Conservation (phyloP, 2,797 vertebrate species). For the Sebastes ruberrimus region DNA sequence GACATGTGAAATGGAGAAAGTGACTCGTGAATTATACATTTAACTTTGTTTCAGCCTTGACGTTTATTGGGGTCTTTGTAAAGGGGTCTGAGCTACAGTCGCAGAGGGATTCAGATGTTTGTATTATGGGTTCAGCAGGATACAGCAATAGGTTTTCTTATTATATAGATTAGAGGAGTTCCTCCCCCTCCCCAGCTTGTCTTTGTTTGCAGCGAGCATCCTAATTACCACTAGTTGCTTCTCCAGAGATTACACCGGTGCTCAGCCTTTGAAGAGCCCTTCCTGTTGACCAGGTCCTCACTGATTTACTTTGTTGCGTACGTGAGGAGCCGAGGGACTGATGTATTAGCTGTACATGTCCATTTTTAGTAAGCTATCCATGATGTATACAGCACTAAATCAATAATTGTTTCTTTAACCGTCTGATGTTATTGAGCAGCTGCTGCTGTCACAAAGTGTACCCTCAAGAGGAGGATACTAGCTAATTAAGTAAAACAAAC, state of each 20-base stretch:
- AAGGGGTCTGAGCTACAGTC: neutral
- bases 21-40: neutral
- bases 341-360: slow-evolving; percentile 47
- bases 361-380: slow-evolving; percentile 61
- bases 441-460: slow-evolving; percentile 30
- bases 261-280: slow-evolving; percentile 47
- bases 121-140: slow-evolving; percentile 15
- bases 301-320: slow-evolving; percentile 50
- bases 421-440: slow-evolving; percentile 48
- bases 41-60: neutral
- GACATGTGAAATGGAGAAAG: neutral
- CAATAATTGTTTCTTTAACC: slow-evolving; percentile 65
- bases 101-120: slow-evolving; percentile 1
- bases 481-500: slow-evolving; percentile 47
- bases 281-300: slow-evolving; percentile 64
- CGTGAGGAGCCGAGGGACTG: slow-evolving; percentile 49
- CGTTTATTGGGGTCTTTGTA: neutral
- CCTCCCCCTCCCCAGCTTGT: slow-evolving; percentile 11
- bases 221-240: slow-evolving; percentile 51
- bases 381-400: slow-evolving; percentile 46
- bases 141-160: slow-evolving; percentile 12
- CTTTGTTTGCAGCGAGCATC: slow-evolving; percentile 50
- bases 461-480: slow-evolving; percentile 6
- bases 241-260: slow-evolving; percentile 44
- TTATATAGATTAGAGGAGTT: neutral